phyloP scores from a whole-genome alignment of 2,888 invertebrate species.

The Meteorus colon region DNA sequence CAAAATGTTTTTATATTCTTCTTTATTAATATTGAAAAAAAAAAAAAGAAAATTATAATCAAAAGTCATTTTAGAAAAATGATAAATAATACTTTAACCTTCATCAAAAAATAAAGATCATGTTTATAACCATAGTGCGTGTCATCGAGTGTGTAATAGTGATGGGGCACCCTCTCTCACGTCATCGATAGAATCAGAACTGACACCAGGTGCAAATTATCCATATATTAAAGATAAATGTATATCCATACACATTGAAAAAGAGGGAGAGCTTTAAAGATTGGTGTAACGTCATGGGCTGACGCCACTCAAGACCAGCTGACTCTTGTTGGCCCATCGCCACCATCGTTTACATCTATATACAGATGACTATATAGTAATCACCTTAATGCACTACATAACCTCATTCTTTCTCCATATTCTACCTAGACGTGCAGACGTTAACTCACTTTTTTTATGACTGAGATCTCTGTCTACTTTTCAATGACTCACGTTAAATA shows the following conservation, averaged over 20 bases:
- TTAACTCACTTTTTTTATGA: slow-evolving; percentile 50
- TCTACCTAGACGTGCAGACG: slow-evolving; percentile 23
- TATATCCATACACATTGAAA: not conserved
- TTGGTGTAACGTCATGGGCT: slow-evolving; percentile 40
- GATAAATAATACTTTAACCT: slow-evolving; percentile 3
- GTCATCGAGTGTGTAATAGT: slow-evolving; percentile 15
- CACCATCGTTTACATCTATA: slow-evolving; percentile 19
- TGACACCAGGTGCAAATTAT: slow-evolving; percentile 70
- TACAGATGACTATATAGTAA: slow-evolving; percentile 53
- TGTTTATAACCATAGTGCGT: not conserved
- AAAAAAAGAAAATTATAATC: not conserved
- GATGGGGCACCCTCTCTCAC: not conserved
- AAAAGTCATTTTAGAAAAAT: not conserved
- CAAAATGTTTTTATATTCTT: too few species aligned
- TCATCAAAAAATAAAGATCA: slow-evolving; percentile 18
- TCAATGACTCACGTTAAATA: slow-evolving; percentile 54
- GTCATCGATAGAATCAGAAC: slow-evolving; percentile 66
- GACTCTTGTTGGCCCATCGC: slow-evolving; percentile 25
- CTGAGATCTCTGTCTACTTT: slow-evolving; percentile 31
- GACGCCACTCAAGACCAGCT: slow-evolving; percentile 35
- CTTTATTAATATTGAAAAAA: too few species aligned
- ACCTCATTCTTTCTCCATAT: slow-evolving; percentile 28
- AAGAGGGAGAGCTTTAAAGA: slow-evolving; percentile 48
- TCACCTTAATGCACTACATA: slow-evolving; percentile 66
- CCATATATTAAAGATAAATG: not conserved